Evolutionary conservation across 1,140 invertebrate genomes (phyloP).

Genomic region (Pinna nobilis): DNA sequence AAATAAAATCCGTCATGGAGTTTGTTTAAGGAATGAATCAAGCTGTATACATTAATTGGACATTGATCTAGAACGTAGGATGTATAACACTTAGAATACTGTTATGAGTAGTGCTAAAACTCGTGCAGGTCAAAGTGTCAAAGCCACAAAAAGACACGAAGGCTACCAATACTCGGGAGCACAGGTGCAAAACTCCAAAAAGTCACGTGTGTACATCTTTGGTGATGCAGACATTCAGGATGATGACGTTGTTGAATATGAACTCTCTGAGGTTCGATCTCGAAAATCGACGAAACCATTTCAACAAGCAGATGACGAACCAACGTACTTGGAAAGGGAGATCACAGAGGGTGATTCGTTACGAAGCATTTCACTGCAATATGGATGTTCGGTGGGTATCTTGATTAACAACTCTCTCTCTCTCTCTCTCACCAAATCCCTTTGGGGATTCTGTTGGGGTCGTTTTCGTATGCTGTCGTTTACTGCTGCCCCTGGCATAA

Average conservation of each 20-base stretch:
- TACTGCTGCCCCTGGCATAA: no score
- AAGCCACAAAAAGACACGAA: slow-evolving; percentile 4
- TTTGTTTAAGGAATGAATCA: background rate
- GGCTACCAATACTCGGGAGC: slow-evolving; percentile 26
- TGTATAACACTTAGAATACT: background rate
- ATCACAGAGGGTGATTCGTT: slow-evolving; percentile 61
- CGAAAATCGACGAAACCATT: slow-evolving; percentile 29
- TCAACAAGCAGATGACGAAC: slow-evolving; percentile 33
- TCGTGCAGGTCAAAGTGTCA: background rate
- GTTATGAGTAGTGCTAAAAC: slow-evolving; percentile 8
- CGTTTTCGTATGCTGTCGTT: no score
- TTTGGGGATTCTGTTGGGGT: no score
- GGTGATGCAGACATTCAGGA: slow-evolving; percentile 56
- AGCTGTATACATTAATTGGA: background rate
- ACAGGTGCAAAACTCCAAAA: slow-evolving; percentile 62
- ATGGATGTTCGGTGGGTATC: slow-evolving; percentile 64
- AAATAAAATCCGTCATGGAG: background rate
- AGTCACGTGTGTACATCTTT: slow-evolving; percentile 61
- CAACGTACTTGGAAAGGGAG: slow-evolving; percentile 55
- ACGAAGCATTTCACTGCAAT: slow-evolving; percentile 63
- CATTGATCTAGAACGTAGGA: background rate
- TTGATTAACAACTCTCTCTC: no score
- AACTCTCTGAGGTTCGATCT: slow-evolving; percentile 60
- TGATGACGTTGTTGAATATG: slow-evolving; percentile 54
- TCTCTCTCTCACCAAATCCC: no score